Evolutionary conservation across 2,113 vertebrate species (phyloP), one percentile per base, ranked within the genome.

Genomic region (Tragelaphus buxtoni): DNA sequence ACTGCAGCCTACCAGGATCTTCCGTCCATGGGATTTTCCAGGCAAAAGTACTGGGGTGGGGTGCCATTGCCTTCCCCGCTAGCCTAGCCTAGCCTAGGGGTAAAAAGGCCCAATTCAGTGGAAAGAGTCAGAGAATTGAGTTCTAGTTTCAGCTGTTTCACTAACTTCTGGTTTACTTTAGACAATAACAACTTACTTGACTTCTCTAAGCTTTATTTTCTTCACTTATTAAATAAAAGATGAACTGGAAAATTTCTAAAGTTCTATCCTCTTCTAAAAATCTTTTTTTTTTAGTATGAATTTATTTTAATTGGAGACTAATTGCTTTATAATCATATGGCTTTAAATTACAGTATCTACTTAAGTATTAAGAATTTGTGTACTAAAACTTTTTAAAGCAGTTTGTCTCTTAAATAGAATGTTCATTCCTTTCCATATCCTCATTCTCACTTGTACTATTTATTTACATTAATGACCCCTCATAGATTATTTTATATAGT

Each of bases 101-200:
- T 0, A 45, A 56, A 82, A 82, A 49, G 39, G 28, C 11, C 9
- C 45, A 49, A 89, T 94, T 94, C 45, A 83, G 11, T 94, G 32
- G 24, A 28, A 74, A 72, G 32, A 51, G 11, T 39, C 39, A 39
- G 39, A 47, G n/a, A 85, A 91, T 18, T 93, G n/a, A 84, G 60
- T 77, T 96, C 80, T 84, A 90, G 42, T 83, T 94, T 95, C 28
- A 85, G 72, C n/a, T 80, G 5, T 88, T 80, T 95, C 63, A 51
- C 13, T 95, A 22, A 76, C 30, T 96, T 95, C 72, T 55, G 26
- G 24, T 95, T 89, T 88, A 32, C 61, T 9, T 91, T 77, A 86
- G 63, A 30, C 35, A 93, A 32, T 77, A 45, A 26, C 7, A 93
- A 81, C 5, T 53, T 95, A 51, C 22, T 81, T 93, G 81, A 85